phyloP scores from a whole-genome alignment of 2,888 invertebrate species.

The Drosophila nr. perissopoda region DNA sequence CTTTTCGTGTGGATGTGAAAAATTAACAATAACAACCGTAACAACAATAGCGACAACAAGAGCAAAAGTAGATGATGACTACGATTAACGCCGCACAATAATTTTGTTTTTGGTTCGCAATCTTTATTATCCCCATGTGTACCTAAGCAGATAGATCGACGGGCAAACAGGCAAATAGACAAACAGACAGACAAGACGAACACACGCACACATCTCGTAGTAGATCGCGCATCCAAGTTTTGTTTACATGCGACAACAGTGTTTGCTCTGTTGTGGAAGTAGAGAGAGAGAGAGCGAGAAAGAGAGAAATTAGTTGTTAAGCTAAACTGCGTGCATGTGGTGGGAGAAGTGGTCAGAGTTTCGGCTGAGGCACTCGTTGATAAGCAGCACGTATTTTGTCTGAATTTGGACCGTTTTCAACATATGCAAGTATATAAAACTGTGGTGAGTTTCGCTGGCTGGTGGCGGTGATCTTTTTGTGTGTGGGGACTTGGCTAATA shows the following conservation, averaged over 20 bases:
- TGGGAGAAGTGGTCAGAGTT: constrained; percentile 12
- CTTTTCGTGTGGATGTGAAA: constrained; percentile 29
- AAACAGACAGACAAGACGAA: constrained; percentile 9
- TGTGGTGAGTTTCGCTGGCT: not conserved
- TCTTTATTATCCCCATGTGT: constrained; percentile 72
- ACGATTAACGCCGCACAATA: constrained; percentile 46
- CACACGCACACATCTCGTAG: constrained; percentile 16
- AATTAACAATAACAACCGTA: constrained; percentile 35
- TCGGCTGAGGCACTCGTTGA: constrained; percentile 2
- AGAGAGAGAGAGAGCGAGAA: constrained; percentile 20
- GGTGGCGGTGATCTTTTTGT: not conserved
- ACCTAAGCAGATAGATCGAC: constrained; percentile 72
- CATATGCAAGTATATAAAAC: not conserved
- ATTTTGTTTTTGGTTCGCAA: constrained; percentile 58
- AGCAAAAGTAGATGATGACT: constrained; percentile 27
- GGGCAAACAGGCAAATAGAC: constrained; percentile 27
- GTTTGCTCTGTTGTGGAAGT: constrained; percentile 31
- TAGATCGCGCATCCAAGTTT: constrained; percentile 34
- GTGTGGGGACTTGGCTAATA: constrained; percentile 14
- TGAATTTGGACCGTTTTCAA: not conserved
- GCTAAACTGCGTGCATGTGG: constrained; percentile 18
- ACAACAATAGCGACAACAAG: constrained; percentile 33
- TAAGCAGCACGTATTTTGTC: not conserved
- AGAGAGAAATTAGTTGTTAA: constrained; percentile 8
- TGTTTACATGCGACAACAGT: constrained; percentile 69